These are phyloP conservation scores for Sisor rabdophorus DNA, from an alignment of 2,113 vertebrate genomes.

Conservation along the genomic window DNA sequence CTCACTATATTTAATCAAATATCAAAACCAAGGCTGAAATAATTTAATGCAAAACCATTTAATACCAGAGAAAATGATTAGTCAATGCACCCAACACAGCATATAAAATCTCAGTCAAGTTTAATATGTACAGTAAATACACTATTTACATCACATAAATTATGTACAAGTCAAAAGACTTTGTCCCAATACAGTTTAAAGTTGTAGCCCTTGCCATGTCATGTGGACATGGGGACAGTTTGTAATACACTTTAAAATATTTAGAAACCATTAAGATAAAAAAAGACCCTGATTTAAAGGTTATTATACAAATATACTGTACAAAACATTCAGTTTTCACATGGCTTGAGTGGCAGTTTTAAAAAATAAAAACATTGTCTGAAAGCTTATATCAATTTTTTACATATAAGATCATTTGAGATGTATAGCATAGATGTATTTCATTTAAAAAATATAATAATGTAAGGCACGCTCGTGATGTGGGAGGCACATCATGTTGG, in stretches of 20 bases:
- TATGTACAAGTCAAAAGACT: slow-evolving; percentile 79
- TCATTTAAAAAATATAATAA: not conserved
- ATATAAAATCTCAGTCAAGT: slow-evolving; percentile 59
- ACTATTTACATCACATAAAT: slow-evolving; percentile 78
- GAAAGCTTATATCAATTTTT: slow-evolving; percentile 68
- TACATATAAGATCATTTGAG: slow-evolving; percentile 50
- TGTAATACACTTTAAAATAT: slow-evolving; percentile 70
- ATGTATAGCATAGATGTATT: slow-evolving; percentile 47
- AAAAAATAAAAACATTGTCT: slow-evolving; percentile 79
- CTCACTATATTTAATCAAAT: slow-evolving; percentile 21
- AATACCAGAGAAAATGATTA: not conserved
- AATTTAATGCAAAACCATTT: not conserved
- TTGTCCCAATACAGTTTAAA: slow-evolving; percentile 58
- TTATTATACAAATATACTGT: slow-evolving; percentile 50
- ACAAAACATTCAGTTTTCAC: slow-evolving; percentile 65
- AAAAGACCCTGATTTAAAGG: slow-evolving; percentile 69
- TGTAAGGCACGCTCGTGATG: slow-evolving; percentile 60
- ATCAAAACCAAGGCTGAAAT: not conserved
- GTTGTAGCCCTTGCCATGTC: slow-evolving; percentile 77
- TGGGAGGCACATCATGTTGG: slow-evolving; percentile 52
- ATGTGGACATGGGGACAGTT: slow-evolving; percentile 59
- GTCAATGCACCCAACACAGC: slow-evolving; percentile 37
- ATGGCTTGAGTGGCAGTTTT: slow-evolving; percentile 74
- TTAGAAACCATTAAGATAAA: slow-evolving; percentile 56
- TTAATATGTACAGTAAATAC: slow-evolving; percentile 82